These are phyloP conservation scores for Austrolebias charrua DNA, from an alignment of 2,797 vertebrate species.

Conservation along the genomic window DNA sequence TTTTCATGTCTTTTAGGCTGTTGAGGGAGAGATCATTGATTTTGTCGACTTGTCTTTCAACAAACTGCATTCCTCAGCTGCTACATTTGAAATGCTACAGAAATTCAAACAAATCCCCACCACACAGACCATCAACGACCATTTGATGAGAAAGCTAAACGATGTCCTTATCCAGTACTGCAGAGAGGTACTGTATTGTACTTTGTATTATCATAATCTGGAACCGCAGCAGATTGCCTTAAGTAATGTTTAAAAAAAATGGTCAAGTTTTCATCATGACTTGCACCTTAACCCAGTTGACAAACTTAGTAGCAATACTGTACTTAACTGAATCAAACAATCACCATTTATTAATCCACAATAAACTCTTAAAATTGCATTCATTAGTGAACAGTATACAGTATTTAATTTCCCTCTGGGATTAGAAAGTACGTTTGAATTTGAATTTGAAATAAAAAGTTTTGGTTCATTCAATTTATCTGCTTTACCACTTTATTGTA, in stretches of 20 bases:
- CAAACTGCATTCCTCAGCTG: constrained; percentile 87
- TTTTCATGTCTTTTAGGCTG: constrained; percentile 72
- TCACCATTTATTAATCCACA: not conserved
- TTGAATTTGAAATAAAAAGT: too few species aligned
- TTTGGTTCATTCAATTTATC: not conserved
- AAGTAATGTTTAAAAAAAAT: too few species aligned
- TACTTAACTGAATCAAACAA: not conserved
- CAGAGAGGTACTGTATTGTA: constrained; percentile 88
- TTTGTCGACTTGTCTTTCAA: constrained; percentile 93
- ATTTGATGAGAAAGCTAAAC: constrained; percentile 90
- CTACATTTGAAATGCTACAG: constrained; percentile 89
- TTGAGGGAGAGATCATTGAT: constrained; percentile 87
- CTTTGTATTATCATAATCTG: constrained; percentile 48
- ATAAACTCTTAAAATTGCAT: not conserved
- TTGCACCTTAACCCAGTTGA: too few species aligned
- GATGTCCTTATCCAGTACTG: constrained; percentile 88
- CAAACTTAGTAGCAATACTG: too few species aligned
- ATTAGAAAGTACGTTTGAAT: too few species aligned
- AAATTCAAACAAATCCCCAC: constrained; percentile 88
- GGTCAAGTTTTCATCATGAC: too few species aligned
- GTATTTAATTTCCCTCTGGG: too few species aligned
- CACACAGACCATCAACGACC: constrained; percentile 83
- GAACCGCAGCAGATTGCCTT: not conserved
- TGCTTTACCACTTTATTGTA: not conserved
- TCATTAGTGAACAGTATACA: too few species aligned